Conservation (phyloP, 1,140 invertebrate species). For the Dinoponera quadriceps region DNA sequence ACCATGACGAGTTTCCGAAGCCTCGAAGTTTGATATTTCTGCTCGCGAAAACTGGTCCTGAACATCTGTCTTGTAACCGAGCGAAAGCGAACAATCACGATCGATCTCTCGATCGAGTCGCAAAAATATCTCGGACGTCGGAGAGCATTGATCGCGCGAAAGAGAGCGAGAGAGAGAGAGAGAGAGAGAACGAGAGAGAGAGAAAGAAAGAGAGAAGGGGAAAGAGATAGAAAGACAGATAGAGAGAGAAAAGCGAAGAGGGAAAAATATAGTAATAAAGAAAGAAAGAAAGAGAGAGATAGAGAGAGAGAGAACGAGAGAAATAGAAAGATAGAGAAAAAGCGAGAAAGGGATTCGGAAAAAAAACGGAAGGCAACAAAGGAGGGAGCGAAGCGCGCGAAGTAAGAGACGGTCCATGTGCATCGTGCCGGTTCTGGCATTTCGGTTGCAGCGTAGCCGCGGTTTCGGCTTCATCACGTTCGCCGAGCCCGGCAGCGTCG, state of each 20-base stretch:
- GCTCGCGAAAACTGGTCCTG: constrained; percentile 35
- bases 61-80: constrained; percentile 23
- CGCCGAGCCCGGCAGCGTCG: constrained; percentile 94
- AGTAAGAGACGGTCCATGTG: constrained; percentile 70
- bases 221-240: background rate
- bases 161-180: background rate
- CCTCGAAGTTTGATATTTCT: background rate
- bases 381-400: constrained; percentile 11
- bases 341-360: constrained; percentile 26
- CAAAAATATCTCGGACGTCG: constrained; percentile 16
- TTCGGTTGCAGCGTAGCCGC: constrained; percentile 92
- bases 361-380: no score
- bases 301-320: background rate
- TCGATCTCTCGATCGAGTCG: background rate
- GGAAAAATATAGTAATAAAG: background rate
- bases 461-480: constrained; percentile 98
- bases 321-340: background rate
- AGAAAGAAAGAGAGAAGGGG: background rate
- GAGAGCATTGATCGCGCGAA: constrained; percentile 39
- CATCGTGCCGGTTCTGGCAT: constrained; percentile 76
- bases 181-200: background rate
- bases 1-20: background rate
- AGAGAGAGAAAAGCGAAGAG: background rate
- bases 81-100: constrained; percentile 30
- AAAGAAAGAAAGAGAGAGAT: background rate